Conservation (phyloP, 1,140 invertebrate genomes). For the Aporrectodea caliginosa region DNA sequence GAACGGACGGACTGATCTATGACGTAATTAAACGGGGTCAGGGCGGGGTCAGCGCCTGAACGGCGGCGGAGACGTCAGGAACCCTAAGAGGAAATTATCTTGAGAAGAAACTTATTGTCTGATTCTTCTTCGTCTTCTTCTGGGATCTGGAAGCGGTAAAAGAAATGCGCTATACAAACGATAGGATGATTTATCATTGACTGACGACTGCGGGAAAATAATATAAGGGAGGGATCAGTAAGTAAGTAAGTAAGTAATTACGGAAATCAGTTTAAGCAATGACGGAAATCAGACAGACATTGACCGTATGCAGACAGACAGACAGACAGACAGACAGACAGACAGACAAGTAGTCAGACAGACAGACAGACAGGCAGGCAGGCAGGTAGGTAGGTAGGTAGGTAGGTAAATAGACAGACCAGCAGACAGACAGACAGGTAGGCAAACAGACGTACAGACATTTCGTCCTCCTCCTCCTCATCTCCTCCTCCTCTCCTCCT, state of each 20-base stretch:
- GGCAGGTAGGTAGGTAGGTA: not conserved
- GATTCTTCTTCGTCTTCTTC: not conserved
- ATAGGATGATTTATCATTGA: no score
- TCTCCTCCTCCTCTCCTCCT: no score
- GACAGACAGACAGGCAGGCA: not conserved
- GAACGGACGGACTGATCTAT: not conserved
- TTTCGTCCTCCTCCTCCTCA: no score
- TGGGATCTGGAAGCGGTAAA: not conserved
- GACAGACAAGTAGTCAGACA: not conserved
- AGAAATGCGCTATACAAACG: not conserved
- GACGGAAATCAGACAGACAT: no score
- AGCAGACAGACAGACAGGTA: not conserved
- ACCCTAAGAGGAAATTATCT: not conserved
- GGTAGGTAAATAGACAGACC: not conserved
- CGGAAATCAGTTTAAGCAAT: no score
- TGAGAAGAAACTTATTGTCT: not conserved
- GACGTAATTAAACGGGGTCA: not conserved
- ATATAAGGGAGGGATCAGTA: no score
- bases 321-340: not conserved
- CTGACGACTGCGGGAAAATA: no score
- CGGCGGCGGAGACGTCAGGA: not conserved
- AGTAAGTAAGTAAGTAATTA: no score
- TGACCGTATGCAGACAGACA: not conserved
- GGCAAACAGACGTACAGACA: not conserved
- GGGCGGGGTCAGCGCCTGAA: not conserved